A percentile compares a stretch with the other conserved stretches of the same genome.
These are phyloP conservation scores for Eptatretus burgeri DNA, from an alignment of 2,113 vertebrate genomes.

Conservation along the genomic window DNA sequence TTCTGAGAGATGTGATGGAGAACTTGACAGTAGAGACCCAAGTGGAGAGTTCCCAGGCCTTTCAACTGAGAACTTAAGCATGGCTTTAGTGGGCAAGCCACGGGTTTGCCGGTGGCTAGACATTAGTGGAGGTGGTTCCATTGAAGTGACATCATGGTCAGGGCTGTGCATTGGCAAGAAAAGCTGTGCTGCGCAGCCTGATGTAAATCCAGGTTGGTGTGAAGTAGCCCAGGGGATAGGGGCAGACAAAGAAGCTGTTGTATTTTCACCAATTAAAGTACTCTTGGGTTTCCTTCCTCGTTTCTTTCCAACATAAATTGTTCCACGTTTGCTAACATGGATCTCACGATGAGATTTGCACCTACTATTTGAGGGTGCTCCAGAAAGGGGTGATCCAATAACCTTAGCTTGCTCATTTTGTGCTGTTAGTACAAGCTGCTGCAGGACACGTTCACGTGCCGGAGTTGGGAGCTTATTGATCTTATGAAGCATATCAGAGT, in stretches of 20 bases:
- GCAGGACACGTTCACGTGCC: no score
- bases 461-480: no score
- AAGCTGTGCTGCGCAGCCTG: neutral
- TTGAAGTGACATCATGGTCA: neutral
- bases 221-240: neutral
- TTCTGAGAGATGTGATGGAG: slow-evolving; percentile 2
- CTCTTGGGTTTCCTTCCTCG: slow-evolving; percentile 75
- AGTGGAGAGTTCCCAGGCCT: neutral
- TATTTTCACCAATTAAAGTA: neutral
- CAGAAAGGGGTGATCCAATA: no score
- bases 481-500: no score
- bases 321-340: slow-evolving; percentile 93
- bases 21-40: neutral
- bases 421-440: no score
- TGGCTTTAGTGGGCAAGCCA: slow-evolving; percentile 1
- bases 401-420: no score
- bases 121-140: neutral
- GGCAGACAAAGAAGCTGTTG: neutral
- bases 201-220: neutral
- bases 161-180: neutral
- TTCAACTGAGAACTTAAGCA: slow-evolving; percentile 5
- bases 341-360: slow-evolving; percentile 19
- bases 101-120: slow-evolving; percentile 1
- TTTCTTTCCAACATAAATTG: slow-evolving; percentile 93
- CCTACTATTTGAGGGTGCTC: no score